Conservation (phyloP, 1,140 invertebrate genomes). For the Caligus rogercresseyi region DNA sequence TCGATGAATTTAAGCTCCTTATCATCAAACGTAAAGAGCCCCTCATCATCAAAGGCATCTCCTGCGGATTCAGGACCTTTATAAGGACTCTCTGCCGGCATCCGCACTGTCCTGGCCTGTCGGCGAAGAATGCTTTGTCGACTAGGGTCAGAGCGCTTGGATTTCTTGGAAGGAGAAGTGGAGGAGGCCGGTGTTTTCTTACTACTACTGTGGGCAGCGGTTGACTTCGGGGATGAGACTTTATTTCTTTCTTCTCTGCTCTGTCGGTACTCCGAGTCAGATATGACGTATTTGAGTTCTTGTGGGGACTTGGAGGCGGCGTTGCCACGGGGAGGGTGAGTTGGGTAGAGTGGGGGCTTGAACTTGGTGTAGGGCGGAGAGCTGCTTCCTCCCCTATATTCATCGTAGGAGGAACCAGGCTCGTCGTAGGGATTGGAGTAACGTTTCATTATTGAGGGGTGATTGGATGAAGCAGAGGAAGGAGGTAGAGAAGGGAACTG, state of each 20-base stretch:
- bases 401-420: background rate
- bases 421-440: background rate
- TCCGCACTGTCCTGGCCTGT: background rate
- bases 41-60: slow-evolving; percentile 13
- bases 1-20: slow-evolving; percentile 5
- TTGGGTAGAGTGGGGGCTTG: background rate
- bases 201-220: background rate
- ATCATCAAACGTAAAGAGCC: slow-evolving; percentile 9
- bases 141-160: background rate
- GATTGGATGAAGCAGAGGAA: background rate
- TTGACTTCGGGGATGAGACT: background rate
- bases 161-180: background rate
- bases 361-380: slow-evolving; percentile 1
- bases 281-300: slow-evolving; percentile 6
- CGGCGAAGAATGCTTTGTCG: background rate
- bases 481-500: background rate
- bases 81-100: background rate
- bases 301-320: background rate
- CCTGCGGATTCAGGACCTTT: background rate
- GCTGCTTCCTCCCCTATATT: background rate
- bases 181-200: background rate
- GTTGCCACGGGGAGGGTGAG: background rate
- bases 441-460: background rate
- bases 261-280: background rate
- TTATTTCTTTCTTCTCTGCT: background rate